phyloP scores from a whole-genome alignment of 2,888 invertebrate genomes.

The Andrena fulva region DNA sequence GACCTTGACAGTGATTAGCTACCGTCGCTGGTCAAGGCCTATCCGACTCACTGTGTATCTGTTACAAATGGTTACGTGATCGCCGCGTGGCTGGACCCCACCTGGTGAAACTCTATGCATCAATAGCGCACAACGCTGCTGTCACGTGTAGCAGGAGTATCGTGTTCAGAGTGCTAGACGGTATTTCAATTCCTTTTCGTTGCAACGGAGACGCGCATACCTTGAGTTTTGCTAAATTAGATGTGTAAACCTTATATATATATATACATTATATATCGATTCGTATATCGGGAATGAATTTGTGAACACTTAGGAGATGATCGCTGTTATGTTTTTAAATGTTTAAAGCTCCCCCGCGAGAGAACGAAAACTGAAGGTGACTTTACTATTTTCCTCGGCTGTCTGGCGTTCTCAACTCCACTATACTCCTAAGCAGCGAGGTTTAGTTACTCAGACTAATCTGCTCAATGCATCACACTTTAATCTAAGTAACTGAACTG shows the following conservation, averaged over 20 bases:
- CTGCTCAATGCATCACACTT: constrained; percentile 68
- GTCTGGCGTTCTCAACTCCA: constrained; percentile 74
- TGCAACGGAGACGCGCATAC: constrained; percentile 15
- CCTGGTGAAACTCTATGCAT: constrained; percentile 82
- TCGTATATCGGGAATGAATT: constrained; percentile 23
- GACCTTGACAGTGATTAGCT: constrained; percentile 85
- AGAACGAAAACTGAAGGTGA: constrained; percentile 21
- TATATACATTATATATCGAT: constrained; percentile 1
- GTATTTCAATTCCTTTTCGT: constrained; percentile 48
- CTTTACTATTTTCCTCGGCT: constrained; percentile 38
- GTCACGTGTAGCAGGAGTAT: constrained; percentile 74
- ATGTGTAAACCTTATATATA: constrained; percentile 20
- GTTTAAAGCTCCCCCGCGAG: constrained; percentile 34
- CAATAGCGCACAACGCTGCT: constrained; percentile 82
- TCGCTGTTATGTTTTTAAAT: constrained; percentile 52
- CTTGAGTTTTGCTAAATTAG: constrained; percentile 36
- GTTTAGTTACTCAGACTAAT: constrained; percentile 76
- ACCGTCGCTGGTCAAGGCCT: constrained; percentile 84
- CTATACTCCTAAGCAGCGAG: constrained; percentile 71
- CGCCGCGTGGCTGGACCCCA: constrained; percentile 84
- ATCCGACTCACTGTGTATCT: constrained; percentile 80
- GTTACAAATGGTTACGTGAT: constrained; percentile 81
- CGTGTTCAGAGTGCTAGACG: constrained; percentile 72
- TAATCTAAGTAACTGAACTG: constrained; percentile 75
- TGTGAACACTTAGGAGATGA: constrained; percentile 27